phyloP scores from a whole-genome alignment of 2,113 vertebrate genomes.

The Upupa epops region DNA sequence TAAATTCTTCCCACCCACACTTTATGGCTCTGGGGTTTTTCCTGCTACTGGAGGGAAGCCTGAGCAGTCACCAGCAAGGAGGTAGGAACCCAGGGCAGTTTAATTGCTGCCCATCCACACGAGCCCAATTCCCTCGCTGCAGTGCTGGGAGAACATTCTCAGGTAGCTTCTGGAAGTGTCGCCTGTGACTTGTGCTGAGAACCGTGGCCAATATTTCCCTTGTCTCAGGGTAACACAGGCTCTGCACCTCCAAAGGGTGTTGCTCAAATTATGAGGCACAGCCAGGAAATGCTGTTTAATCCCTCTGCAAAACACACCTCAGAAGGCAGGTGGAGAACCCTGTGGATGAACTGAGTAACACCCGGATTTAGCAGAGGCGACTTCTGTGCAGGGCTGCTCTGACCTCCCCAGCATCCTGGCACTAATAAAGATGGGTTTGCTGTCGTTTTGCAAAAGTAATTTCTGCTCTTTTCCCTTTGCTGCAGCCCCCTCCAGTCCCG shows the following conservation, averaged over 20 bases:
- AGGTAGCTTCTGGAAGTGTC: neutral
- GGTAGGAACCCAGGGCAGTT: neutral
- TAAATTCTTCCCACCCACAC: neutral
- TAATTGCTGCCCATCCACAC: neutral
- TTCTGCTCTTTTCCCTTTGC: neutral
- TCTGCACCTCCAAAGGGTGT: neutral
- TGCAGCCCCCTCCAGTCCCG: neutral
- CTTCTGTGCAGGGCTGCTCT: neutral
- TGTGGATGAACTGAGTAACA: neutral
- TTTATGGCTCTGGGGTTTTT: neutral
- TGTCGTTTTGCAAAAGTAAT: neutral
- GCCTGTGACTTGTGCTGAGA: neutral
- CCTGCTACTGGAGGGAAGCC: neutral
- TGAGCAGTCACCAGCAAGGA: neutral
- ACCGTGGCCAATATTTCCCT: neutral
- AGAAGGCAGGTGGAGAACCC: neutral
- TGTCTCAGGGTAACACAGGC: neutral
- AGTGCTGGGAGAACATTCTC: neutral
- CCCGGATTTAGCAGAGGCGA: neutral
- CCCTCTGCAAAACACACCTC: neutral
- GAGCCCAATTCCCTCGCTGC: neutral
- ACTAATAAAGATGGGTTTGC: neutral
- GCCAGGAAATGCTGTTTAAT: neutral
- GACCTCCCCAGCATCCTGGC: neutral
- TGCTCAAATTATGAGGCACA: neutral